Conservation (phyloP, 2,888 invertebrate species). For the Cephus rjabovi region DNA sequence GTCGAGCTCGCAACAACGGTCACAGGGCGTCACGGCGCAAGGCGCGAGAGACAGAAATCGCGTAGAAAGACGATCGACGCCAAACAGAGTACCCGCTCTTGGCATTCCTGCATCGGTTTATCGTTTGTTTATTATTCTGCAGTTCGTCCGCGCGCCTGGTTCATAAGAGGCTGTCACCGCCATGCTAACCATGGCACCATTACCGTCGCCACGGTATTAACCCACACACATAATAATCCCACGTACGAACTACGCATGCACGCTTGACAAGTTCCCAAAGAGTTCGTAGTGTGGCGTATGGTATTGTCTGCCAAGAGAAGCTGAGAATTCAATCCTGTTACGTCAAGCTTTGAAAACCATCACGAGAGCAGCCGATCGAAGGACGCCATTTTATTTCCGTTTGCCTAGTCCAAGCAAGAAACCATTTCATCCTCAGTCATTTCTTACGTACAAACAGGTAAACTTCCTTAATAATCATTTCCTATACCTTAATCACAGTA, state of each 20-base stretch:
- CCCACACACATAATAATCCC: neutral
- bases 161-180: neutral
- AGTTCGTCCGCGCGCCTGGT: conserved; percentile 7
- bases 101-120: conserved; percentile 2
- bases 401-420: neutral
- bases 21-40: neutral
- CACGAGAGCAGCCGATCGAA: neutral
- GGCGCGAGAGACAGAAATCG: neutral
- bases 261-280: conserved; percentile 26
- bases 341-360: neutral
- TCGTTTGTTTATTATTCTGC: conserved; percentile 9
- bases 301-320: neutral
- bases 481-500: neutral
- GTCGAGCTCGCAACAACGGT: neutral
- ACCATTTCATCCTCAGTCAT: neutral
- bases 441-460: neutral
- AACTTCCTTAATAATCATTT: neutral
- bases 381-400: neutral
- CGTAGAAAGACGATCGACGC: neutral
- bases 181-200: conserved; percentile 3
- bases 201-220: neutral
- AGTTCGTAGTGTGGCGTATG: conserved; percentile 26
- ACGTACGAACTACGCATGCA: neutral
- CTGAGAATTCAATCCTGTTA: neutral
- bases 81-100: neutral